Conservation (phyloP, 2,888 invertebrate species). For the Plebejus argus region DNA sequence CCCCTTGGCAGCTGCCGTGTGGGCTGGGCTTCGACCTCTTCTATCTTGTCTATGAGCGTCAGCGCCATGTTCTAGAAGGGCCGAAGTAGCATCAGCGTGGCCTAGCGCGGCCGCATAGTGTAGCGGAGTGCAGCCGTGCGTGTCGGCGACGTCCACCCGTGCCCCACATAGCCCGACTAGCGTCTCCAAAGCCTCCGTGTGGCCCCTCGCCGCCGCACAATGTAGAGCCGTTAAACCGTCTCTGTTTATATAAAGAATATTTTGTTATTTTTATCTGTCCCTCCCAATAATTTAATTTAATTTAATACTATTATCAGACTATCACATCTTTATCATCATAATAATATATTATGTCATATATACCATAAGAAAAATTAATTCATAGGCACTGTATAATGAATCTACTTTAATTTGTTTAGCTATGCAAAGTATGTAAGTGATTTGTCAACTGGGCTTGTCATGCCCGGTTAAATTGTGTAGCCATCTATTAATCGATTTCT, state of each 20-base stretch:
- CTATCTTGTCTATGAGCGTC: slow-evolving; percentile 96
- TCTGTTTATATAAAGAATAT: slow-evolving; percentile 68
- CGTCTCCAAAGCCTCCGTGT: slow-evolving; percentile 94
- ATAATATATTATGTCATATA: no score
- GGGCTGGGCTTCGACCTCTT: slow-evolving; percentile 95
- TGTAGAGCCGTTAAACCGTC: slow-evolving; percentile 97
- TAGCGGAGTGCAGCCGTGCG: slow-evolving; percentile 96
- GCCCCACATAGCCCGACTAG: slow-evolving; percentile 93
- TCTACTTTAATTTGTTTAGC: no score
- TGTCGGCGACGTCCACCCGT: slow-evolving; percentile 93
- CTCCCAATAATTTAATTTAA: not conserved
- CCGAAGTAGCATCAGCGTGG: slow-evolving; percentile 95
- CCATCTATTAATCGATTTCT: not conserved
- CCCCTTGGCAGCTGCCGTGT: slow-evolving; percentile 97
- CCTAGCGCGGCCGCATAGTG: slow-evolving; percentile 98
- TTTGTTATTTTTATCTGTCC: not conserved
- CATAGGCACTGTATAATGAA: no score
- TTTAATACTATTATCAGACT: no score
- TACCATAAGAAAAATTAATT: no score
- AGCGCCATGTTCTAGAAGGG: slow-evolving; percentile 93
- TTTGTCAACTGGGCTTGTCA: no score
- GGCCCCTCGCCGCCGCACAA: slow-evolving; percentile 98
- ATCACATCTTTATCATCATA: no score
- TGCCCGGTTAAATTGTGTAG: no score
- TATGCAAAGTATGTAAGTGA: no score